phyloP scores from a whole-genome alignment of 2,888 invertebrate genomes.

The Nephrocerus scutellatus region DNA sequence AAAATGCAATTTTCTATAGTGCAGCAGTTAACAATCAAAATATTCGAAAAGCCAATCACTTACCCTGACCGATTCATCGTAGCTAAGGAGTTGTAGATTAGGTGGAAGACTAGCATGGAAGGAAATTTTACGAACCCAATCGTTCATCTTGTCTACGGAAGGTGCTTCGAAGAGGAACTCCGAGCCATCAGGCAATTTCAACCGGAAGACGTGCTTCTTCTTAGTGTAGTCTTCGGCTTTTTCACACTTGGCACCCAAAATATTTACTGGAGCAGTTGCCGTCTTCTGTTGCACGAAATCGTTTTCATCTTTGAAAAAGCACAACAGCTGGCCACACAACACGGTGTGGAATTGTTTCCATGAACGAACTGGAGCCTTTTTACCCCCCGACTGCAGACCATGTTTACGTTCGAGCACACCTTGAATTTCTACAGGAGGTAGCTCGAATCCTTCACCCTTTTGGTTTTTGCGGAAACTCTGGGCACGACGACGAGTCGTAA shows the following conservation, averaged over 20 bases:
- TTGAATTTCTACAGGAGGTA: constrained; percentile 88
- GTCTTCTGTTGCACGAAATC: constrained; percentile 86
- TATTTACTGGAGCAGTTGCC: constrained; percentile 76
- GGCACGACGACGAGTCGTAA: constrained; percentile 83
- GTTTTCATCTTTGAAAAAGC: constrained; percentile 94
- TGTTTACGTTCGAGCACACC: constrained; percentile 90
- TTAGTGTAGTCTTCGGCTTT: constrained; percentile 92
- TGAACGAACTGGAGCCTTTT: constrained; percentile 87
- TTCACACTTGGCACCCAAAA: constrained; percentile 70
- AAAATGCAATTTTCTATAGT: not conserved
- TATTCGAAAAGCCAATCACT: not conserved
- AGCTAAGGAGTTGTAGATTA: constrained; percentile 77
- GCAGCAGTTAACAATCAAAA: not conserved
- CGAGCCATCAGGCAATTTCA: constrained; percentile 81
- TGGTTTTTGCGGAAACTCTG: constrained; percentile 76
- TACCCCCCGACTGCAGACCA: constrained; percentile 85
- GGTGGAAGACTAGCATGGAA: constrained; percentile 91
- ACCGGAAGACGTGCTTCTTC: constrained; percentile 85
- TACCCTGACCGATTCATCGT: constrained; percentile 62
- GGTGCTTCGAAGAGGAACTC: constrained; percentile 84
- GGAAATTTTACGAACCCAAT: constrained; percentile 87
- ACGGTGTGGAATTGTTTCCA: constrained; percentile 96
- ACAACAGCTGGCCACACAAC: constrained; percentile 90
- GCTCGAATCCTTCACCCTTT: constrained; percentile 51
- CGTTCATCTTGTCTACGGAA: constrained; percentile 67